Evolutionary conservation across 2,888 invertebrate genomes (phyloP).

Genomic region (Cephus sareptanus): DNA sequence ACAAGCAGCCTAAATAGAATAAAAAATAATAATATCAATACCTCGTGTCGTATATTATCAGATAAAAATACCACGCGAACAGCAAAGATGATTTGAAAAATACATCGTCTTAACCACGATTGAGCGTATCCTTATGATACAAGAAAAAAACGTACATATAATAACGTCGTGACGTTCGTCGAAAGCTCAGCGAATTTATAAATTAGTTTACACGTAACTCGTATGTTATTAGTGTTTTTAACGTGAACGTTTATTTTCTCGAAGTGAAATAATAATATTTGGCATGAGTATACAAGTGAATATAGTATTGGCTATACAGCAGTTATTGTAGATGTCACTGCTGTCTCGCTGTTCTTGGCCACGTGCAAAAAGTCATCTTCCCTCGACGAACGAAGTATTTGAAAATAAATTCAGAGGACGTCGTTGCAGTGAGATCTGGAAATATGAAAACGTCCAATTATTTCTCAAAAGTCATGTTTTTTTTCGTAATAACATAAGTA

Average conservation of each 20-base stretch:
- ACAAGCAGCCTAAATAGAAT: slow-evolving; percentile 32
- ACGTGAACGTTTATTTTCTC: neutral
- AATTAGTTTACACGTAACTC: neutral
- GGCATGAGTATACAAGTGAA: neutral
- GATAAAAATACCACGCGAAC: neutral
- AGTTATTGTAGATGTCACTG: neutral
- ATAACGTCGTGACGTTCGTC: neutral
- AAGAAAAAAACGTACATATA: neutral
- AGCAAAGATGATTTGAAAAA: neutral
- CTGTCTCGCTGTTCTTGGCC: neutral
- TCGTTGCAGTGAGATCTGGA: neutral
- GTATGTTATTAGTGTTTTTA: neutral
- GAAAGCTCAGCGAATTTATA: neutral
- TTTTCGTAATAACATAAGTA: neutral
- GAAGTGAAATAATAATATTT: neutral
- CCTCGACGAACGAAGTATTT: neutral
- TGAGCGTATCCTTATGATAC: neutral
- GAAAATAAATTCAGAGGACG: neutral
- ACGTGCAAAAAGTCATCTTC: neutral
- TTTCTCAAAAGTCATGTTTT: neutral
- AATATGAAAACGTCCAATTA: neutral
- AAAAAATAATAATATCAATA: neutral
- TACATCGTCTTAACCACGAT: neutral
- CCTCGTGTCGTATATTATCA: neutral
- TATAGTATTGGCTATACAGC: neutral